Base-by-base conservation (phyloP, 2,888 invertebrate species). In the Sphaeridia pumilis region DNA sequence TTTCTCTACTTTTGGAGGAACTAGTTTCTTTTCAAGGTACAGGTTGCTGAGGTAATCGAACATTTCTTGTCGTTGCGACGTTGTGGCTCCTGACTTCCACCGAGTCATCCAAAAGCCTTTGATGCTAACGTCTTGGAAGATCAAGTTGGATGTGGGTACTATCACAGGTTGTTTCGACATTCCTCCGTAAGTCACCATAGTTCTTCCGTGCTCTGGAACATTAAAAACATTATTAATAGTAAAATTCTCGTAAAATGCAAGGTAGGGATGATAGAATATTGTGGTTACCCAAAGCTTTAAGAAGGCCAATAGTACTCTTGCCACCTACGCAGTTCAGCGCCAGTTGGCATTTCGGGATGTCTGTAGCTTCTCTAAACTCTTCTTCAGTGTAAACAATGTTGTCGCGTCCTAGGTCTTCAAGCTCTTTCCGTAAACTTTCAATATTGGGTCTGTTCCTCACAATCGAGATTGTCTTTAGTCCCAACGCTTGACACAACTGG, bases 311-410 rank as follows among this genome's bases (percentile, higher is more conserved):
- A 38, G 88, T 85, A 70, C 80, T 87, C 69, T 85, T 82, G 2
- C 97, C 97, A 4, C 95, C 92, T 42, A 98, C 83, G 70, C 95
- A 93, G 71, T 98, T 98, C 5, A 98, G 73, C 0, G 84, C 97
- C 52, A 98, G 72, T 66, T 79, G 79, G 20, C 95, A 92, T 66
- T 77, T 76, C 12, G 68, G 65, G 7, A 57, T 52, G 10, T 49
- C 20, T 21, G 28, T 49, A n/a, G 34, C 36, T 22, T 49, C 49
- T 69, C 72, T 67, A 38, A 84, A 68, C 67, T 89, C 85, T 60
- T 83, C 82, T 69, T 92, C 89, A 0, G 93, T 94, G 1, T 87
- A 72, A 2, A 98, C 85, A 63, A 80, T 74, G 49, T 80, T 81
- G 2, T 92, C 55, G 5, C 31, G 26, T 28, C 97, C 98, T 46